Evolutionary conservation across 2,113 vertebrate species (phyloP).

Genomic region (Morphnarchus princeps): DNA sequence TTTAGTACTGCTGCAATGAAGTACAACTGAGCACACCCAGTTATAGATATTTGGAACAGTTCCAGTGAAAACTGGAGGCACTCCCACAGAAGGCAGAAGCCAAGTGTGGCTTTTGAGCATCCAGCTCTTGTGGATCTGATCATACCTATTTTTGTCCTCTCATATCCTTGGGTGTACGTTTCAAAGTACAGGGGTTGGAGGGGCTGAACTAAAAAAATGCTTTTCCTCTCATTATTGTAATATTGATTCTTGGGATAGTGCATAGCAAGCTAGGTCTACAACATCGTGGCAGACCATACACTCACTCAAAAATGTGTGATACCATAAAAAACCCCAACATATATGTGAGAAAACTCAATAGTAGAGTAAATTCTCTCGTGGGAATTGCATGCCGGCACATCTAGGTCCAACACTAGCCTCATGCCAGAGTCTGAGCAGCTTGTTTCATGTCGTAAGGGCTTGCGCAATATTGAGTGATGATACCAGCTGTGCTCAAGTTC

Average conservation of each 20-base stretch:
- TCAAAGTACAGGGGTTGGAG: not conserved
- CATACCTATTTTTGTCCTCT: not conserved
- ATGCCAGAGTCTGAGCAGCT: not conserved
- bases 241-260: not conserved
- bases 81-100: not conserved
- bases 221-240: not conserved
- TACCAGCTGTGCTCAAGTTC: slow-evolving; percentile 8
- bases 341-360: not conserved
- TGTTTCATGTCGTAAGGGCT: not conserved
- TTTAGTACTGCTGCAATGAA: not conserved
- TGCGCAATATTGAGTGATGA: not conserved
- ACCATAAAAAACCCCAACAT: not conserved
- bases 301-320: not conserved
- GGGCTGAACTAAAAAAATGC: not conserved
- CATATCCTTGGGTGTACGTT: not conserved
- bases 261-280: not conserved
- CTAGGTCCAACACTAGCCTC: not conserved
- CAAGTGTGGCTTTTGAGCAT: not conserved
- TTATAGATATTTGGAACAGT: not conserved
- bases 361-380: not conserved
- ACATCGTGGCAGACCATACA: not conserved
- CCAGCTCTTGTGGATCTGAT: not conserved
- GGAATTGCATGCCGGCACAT: not conserved
- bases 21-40: not conserved
- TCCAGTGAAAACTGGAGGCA: not conserved